Conservation (phyloP, 2,888 invertebrate genomes). For the Cheilosia variabilis region DNA sequence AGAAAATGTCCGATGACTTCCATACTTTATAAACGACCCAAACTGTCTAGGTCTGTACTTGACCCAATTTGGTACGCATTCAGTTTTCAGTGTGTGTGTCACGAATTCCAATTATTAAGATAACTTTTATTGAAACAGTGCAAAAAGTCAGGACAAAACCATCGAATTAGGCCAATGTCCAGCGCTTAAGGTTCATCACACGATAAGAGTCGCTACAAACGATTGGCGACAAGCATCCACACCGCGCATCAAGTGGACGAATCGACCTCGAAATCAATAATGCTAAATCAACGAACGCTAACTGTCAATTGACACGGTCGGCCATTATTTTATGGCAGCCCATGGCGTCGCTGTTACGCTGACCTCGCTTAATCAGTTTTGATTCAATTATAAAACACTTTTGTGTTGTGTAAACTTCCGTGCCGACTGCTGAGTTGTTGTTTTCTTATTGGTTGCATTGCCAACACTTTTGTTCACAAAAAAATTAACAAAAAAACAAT, state of each 20-base stretch:
- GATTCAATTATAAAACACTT: conserved; percentile 43
- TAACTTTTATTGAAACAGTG: no score
- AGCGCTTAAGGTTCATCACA: no score
- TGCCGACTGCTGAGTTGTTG: background rate
- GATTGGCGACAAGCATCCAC: conserved; percentile 14
- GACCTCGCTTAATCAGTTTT: conserved; percentile 37
- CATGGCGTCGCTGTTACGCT: conserved; percentile 19
- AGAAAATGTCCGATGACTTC: no score
- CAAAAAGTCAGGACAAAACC: no score
- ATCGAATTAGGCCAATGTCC: no score
- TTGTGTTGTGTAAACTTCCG: background rate
- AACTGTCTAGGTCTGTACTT: no score
- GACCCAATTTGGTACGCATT: no score
- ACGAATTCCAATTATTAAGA: no score
- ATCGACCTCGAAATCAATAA: conserved; percentile 69
- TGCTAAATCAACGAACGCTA: conserved; percentile 63
- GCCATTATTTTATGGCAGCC: conserved; percentile 41
- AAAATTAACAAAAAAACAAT: background rate
- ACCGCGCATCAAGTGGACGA: conserved; percentile 16
- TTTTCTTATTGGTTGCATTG: background rate
- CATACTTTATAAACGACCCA: no score
- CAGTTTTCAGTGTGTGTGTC: no score
- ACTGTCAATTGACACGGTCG: conserved; percentile 71
- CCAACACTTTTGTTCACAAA: background rate
- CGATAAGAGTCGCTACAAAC: background rate